Conservation (phyloP, 1,140 invertebrate species). For the Procambarus clarkii region DNA sequence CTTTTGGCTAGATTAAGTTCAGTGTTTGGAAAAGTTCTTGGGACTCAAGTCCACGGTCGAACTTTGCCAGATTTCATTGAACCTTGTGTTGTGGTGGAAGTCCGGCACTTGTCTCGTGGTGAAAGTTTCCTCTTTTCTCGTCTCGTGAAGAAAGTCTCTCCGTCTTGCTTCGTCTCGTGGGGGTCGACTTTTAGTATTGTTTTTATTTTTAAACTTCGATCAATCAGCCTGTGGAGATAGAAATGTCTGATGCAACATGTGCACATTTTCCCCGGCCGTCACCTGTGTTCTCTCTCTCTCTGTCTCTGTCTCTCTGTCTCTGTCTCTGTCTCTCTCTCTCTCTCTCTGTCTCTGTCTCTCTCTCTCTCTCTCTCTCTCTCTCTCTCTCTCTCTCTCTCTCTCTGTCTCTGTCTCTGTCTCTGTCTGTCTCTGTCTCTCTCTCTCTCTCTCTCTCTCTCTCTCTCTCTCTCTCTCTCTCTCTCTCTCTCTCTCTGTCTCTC, state of each 20-base stretch:
- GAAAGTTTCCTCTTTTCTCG: no score
- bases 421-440: background rate
- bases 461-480: background rate
- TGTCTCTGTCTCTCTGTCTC: background rate
- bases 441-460: background rate
- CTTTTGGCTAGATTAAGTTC: no score
- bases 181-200: no score
- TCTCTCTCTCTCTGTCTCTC: background rate
- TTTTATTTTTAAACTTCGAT: no score
- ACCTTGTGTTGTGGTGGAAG: no score
- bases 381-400: background rate
- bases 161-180: background rate
- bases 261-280: background rate
- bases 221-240: no score
- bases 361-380: background rate
- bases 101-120: no score
- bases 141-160: background rate
- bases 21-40: no score
- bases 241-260: background rate
- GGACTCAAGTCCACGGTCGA: no score
- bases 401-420: background rate
- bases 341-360: constrained; percentile 4
- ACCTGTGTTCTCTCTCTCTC: background rate
- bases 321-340: background rate
- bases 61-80: no score